A percentile compares a stretch with the other conserved stretches of the same genome.
Conservation (phyloP, 2,113 vertebrate genomes). For the Dasyprocta punctata region DNA sequence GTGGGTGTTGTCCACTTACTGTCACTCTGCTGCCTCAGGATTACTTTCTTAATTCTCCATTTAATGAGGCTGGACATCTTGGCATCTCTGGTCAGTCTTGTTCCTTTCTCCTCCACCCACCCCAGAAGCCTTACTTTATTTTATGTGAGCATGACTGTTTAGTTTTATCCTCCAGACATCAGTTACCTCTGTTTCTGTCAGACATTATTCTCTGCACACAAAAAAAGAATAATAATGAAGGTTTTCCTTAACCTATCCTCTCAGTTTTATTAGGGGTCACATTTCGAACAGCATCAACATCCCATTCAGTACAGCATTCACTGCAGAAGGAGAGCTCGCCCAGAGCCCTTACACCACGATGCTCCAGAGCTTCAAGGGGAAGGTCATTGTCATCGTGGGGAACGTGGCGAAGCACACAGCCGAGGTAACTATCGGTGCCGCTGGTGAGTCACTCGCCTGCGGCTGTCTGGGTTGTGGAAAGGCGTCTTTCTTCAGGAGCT, state of each 20-base stretch:
- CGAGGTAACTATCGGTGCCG: conserved; percentile 85
- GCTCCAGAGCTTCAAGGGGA: conserved; percentile 93
- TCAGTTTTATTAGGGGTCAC: conserved; percentile 95
- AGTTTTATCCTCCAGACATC: neutral
- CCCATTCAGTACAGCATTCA: conserved; percentile 91
- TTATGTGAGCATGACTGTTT: neutral
- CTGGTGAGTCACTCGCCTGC: neutral
- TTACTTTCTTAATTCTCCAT: neutral
- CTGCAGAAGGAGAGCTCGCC: conserved; percentile 91
- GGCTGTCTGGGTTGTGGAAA: neutral
- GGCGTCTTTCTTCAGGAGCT: neutral
- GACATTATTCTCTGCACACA: neutral
- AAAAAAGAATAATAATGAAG: too few relatives aligned
- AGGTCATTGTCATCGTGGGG: conserved; percentile 96
- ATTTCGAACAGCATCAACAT: conserved; percentile 96
- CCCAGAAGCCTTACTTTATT: neutral
- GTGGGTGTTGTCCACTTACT: neutral
- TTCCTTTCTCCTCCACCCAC: neutral
- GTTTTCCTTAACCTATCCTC: conserved; percentile 86
- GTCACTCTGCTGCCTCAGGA: neutral
- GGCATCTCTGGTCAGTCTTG: neutral
- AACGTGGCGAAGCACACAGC: conserved; percentile 90
- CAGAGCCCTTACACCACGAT: conserved; percentile 89
- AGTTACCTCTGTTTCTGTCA: neutral
- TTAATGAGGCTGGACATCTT: neutral